These are phyloP conservation scores for Temnothorax nylanderi DNA, from an alignment of 1,140 invertebrate species.

Conservation along the genomic window DNA sequence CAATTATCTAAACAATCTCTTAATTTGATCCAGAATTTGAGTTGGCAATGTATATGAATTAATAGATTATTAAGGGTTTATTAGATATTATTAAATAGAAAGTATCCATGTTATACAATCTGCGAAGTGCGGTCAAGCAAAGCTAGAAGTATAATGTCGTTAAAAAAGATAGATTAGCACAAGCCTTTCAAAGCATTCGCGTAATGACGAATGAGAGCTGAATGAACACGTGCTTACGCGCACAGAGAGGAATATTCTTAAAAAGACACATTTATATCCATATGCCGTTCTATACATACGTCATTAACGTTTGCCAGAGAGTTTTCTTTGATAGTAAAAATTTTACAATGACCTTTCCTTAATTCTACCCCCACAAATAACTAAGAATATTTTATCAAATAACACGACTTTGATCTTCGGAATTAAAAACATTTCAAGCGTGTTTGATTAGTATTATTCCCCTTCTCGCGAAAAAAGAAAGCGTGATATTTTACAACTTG, in stretches of 20 bases:
- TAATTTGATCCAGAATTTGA: constrained; percentile 4
- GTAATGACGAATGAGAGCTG: not conserved
- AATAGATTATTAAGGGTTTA: constrained; percentile 9
- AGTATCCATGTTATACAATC: not conserved
- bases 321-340: not conserved
- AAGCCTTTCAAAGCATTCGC: not conserved
- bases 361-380: not conserved
- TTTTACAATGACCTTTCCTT: not conserved
- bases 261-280: constrained; percentile 12
- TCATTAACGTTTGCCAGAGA: constrained; percentile 5
- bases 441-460: not conserved
- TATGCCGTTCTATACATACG: not conserved
- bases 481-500: not conserved
- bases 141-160: not conserved
- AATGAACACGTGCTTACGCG: not conserved
- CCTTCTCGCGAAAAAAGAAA: not conserved
- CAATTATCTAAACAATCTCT: not conserved
- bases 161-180: constrained; percentile 1
- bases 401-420: not conserved
- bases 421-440: not conserved
- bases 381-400: not conserved
- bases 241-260: not conserved
- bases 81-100: constrained; percentile 4
- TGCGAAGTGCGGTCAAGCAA: not conserved
- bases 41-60: not conserved